Percentiles rank a stretch among this genome's conserved stretches.
phyloP scores from a whole-genome alignment of 2,888 invertebrate genomes.

The Horisme vitalbata region DNA sequence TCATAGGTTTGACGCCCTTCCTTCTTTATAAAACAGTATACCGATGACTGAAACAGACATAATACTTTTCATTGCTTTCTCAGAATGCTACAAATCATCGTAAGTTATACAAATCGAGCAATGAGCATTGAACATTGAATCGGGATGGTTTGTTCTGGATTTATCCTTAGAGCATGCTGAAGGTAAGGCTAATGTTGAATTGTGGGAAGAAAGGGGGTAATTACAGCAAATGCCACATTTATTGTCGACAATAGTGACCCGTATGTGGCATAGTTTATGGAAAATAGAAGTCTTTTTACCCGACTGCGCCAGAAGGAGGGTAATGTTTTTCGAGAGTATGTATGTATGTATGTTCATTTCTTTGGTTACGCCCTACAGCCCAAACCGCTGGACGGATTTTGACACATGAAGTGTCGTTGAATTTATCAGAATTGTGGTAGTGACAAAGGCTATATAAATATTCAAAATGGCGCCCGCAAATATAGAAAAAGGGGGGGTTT shows the following conservation, averaged over 20 bases:
- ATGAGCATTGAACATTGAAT: slow-evolving; percentile 33
- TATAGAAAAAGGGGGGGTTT: no score
- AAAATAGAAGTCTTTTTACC: slow-evolving; percentile 3
- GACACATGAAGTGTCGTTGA: no score
- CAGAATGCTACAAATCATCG: not conserved
- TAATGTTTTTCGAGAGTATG: no score
- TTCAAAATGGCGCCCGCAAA: no score
- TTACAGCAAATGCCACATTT: slow-evolving; percentile 74
- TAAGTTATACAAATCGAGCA: slow-evolving; percentile 26
- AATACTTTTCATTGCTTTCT: slow-evolving; percentile 38
- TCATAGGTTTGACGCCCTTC: slow-evolving; percentile 76
- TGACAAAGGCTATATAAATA: no score
- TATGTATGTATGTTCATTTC: no score
- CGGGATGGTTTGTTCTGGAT: slow-evolving; percentile 12
- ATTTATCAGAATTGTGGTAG: no score
- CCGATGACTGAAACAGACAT: not conserved
- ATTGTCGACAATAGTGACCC: slow-evolving; percentile 58
- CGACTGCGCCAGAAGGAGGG: no score
- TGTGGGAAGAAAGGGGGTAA: slow-evolving; percentile 65
- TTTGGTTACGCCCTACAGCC: no score
- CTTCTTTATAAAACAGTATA: slow-evolving; percentile 28
- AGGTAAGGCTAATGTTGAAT: slow-evolving; percentile 69
- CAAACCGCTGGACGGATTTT: no score
- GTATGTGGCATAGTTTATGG: slow-evolving; percentile 27
- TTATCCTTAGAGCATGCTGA: slow-evolving; percentile 44